Evolutionary conservation across 1,140 invertebrate species (phyloP).

Genomic region (Zaprionus taronus): DNA sequence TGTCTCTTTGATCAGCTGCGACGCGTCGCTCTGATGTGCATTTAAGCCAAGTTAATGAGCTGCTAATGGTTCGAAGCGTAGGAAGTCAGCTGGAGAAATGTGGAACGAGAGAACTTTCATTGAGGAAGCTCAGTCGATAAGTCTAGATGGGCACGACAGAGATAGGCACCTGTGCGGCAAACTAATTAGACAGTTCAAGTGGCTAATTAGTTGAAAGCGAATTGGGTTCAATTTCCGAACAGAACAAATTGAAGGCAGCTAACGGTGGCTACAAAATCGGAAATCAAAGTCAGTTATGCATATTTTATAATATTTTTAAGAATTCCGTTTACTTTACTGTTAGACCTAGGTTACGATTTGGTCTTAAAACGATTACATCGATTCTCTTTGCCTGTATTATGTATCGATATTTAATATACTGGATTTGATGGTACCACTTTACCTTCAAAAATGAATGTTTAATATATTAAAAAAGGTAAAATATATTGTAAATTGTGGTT

Average conservation of each 20-base stretch:
- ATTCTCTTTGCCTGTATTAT: too few relatives aligned
- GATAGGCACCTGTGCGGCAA: constrained; percentile 29
- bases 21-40: constrained; percentile 36
- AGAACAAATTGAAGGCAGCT: not conserved
- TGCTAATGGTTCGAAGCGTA: constrained; percentile 37
- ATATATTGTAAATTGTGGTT: too few relatives aligned
- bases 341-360: too few relatives aligned
- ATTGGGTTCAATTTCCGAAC: not conserved
- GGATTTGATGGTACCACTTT: too few relatives aligned
- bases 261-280: not conserved
- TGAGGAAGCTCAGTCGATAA: constrained; percentile 43
- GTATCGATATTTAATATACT: too few relatives aligned
- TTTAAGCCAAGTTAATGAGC: constrained; percentile 63
- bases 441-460: too few relatives aligned
- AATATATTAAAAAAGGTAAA: too few relatives aligned
- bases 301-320: too few relatives aligned
- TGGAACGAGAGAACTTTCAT: constrained; percentile 10
- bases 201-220: constrained; percentile 2
- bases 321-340: too few relatives aligned
- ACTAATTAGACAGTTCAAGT: constrained; percentile 19
- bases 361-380: too few relatives aligned
- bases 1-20: constrained; percentile 56
- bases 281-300: not conserved
- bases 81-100: constrained; percentile 58
- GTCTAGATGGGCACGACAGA: constrained; percentile 34